A percentile compares a stretch with the other conserved stretches of the same genome.
These are phyloP conservation scores for Bombycilla garrulus DNA, from an alignment of 2,113 vertebrate species.

Conservation along the genomic window DNA sequence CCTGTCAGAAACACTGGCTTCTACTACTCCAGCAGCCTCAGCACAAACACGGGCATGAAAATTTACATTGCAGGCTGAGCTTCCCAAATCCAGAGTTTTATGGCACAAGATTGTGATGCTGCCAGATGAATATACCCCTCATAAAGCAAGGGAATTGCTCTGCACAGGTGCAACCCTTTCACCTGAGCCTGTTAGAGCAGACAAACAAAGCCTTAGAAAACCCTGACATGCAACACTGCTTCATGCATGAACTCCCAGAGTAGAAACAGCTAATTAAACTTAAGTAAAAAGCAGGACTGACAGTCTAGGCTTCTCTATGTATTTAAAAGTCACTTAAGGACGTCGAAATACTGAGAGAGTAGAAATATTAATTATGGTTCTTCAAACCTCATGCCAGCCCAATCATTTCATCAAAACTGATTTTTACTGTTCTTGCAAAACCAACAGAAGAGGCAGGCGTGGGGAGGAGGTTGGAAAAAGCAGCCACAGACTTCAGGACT, in stretches of 20 bases:
- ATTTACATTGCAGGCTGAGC: background rate
- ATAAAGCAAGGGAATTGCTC: background rate
- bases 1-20: background rate
- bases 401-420: background rate
- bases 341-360: background rate
- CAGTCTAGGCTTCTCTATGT: background rate
- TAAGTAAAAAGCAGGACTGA: background rate
- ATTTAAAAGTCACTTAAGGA: background rate
- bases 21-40: background rate
- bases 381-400: background rate
- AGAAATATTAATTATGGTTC: background rate
- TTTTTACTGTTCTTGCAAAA: background rate
- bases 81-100: background rate
- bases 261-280: constrained; percentile 31
- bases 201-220: background rate
- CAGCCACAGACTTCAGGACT: background rate
- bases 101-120: background rate
- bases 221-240: background rate
- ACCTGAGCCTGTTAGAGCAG: background rate
- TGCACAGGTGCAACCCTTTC: background rate
- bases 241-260: background rate
- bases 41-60: rapidly evolving
- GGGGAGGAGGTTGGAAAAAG: background rate
- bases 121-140: background rate
- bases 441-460: background rate